Conservation (phyloP, 2,888 invertebrate genomes). For the Neoascia interrupta region DNA sequence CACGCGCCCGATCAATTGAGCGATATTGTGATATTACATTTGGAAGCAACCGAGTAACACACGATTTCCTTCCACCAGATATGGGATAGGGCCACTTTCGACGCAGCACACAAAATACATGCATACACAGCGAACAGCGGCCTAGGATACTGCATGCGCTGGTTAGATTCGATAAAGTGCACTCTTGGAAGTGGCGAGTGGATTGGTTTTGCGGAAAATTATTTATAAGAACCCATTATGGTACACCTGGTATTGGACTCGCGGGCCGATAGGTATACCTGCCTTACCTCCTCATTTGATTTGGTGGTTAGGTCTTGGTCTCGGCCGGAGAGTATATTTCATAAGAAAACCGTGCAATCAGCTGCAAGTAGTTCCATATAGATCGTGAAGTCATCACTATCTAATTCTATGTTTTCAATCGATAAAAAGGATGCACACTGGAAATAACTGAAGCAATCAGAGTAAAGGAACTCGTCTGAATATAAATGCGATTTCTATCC, state of each 20-base stretch:
- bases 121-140: neutral
- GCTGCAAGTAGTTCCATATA: constrained; percentile 63
- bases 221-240: constrained; percentile 68
- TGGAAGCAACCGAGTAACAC: constrained; percentile 49
- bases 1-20: constrained; percentile 70
- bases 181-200: constrained; percentile 67
- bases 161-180: constrained; percentile 60
- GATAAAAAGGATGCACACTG: constrained; percentile 2
- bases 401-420: constrained; percentile 57
- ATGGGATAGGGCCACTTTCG: constrained; percentile 56
- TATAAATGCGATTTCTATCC: constrained; percentile 23
- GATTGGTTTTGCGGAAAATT: constrained; percentile 67
- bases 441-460: constrained; percentile 1
- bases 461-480: constrained; percentile 15
- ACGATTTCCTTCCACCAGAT: constrained; percentile 50
- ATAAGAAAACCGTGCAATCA: constrained; percentile 65
- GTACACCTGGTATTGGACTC: constrained; percentile 67
- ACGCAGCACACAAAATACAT: constrained; percentile 16
- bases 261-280: neutral
- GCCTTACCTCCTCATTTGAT: constrained; percentile 65
- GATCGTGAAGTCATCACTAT: constrained; percentile 69
- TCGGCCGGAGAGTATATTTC: too few relatives aligned
- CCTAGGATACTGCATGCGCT: too few relatives aligned
- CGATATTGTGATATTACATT: constrained; percentile 65
- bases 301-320: constrained; percentile 56